These are phyloP conservation scores for Rhadinocentrus ornatus DNA, from an alignment of 2,797 vertebrate genomes.

Conservation along the genomic window DNA sequence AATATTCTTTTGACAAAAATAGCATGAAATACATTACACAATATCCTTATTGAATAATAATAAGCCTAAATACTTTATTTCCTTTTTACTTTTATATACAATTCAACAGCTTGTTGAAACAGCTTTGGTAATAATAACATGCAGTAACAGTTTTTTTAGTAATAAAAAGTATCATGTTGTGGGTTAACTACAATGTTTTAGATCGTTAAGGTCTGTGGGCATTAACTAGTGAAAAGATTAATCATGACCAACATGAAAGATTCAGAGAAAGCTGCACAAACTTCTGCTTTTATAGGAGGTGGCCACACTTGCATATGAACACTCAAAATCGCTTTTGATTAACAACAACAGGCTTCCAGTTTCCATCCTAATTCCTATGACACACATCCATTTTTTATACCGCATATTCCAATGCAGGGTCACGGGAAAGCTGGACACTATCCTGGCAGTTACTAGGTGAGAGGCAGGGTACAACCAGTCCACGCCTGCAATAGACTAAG, in stretches of 20 bases:
- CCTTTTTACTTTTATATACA: too few relatives aligned
- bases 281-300: background rate
- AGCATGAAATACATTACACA: too few relatives aligned
- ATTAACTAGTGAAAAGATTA: background rate
- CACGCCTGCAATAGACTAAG: too few relatives aligned
- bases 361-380: background rate
- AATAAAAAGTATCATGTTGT: too few relatives aligned
- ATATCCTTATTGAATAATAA: too few relatives aligned
- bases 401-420: background rate
- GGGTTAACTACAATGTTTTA: background rate
- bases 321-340: background rate
- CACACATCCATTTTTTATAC: background rate
- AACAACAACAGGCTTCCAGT: background rate
- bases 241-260: background rate
- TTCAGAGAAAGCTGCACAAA: background rate
- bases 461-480: background rate
- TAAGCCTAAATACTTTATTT: too few relatives aligned
- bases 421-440: background rate
- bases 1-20: too few relatives aligned
- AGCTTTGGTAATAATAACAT: too few relatives aligned
- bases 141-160: too few relatives aligned
- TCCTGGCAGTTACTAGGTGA: background rate
- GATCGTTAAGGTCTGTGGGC: background rate
- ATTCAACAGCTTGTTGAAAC: too few relatives aligned
- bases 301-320: background rate